Evolutionary conservation across 1,140 invertebrate species (phyloP).

Genomic region (Epicauta chinensis): DNA sequence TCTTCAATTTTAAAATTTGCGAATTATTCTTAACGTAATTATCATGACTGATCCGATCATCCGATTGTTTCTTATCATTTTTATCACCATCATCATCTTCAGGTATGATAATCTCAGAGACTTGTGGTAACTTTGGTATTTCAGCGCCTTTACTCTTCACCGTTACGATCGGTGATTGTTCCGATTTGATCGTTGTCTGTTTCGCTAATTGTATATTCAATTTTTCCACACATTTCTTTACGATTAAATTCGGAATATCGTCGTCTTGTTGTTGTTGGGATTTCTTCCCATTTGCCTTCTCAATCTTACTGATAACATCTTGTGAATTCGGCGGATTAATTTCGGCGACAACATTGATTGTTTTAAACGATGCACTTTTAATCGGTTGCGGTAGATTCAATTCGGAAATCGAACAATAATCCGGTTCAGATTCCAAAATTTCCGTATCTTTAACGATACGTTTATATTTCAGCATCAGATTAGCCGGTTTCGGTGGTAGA

Average conservation of each 20-base stretch:
- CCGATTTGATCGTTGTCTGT: constrained; percentile 25
- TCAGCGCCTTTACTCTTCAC: constrained; percentile 50
- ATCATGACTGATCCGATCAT: constrained; percentile 37
- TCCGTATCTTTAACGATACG: constrained; percentile 27
- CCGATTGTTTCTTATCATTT: constrained; percentile 26
- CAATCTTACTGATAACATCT: constrained; percentile 24
- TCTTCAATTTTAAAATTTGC: constrained; percentile 34
- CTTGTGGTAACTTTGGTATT: constrained; percentile 55
- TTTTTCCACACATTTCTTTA: constrained; percentile 37
- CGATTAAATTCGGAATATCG: constrained; percentile 22
- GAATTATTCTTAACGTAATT: constrained; percentile 42
- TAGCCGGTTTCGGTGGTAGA: constrained; percentile 63
- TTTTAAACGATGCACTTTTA: constrained; percentile 20
- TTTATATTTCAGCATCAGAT: constrained; percentile 55
- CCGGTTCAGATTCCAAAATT: constrained; percentile 49
- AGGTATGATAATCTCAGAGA: constrained; percentile 56
- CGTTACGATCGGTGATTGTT: constrained; percentile 41
- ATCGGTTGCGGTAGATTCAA: constrained; percentile 52
- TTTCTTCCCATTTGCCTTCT: constrained; percentile 8
- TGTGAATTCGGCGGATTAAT: constrained; percentile 30
- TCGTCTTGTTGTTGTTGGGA: constrained; percentile 18
- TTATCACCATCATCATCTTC: constrained; percentile 46
- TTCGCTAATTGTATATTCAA: constrained; percentile 36
- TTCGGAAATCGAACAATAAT: constrained; percentile 60
- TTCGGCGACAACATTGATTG: constrained; percentile 36